Evolutionary conservation across 2,797 vertebrate genomes (phyloP).

Genomic region (Lerista edwardsae): DNA sequence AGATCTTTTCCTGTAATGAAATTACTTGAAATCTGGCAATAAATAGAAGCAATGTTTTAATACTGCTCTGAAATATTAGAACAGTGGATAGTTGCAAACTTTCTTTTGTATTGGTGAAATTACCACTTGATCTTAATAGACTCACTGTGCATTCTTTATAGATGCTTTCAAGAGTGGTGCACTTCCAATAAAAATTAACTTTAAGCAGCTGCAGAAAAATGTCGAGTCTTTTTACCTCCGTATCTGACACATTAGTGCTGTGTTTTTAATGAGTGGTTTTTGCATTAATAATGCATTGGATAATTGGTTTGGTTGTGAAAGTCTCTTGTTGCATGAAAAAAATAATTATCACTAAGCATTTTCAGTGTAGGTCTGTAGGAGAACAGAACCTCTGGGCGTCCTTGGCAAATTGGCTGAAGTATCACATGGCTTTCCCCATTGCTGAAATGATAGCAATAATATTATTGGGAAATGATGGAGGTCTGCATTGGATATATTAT

Average conservation of each 20-base stretch:
- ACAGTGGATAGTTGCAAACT: not conserved
- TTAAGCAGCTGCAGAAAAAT: not conserved
- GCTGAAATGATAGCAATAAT: not conserved
- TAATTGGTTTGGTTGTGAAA: slow-evolving; percentile 40
- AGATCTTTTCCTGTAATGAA: not conserved
- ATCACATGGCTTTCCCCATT: slow-evolving; percentile 4
- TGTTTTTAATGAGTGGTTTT: slow-evolving; percentile 47
- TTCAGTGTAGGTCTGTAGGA: slow-evolving; percentile 25
- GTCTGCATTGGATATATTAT: slow-evolving; percentile 8
- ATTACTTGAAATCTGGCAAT: not conserved
- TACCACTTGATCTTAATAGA: not conserved
- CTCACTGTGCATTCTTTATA: not conserved
- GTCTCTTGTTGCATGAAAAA: slow-evolving; percentile 13
- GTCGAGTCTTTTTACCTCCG: slow-evolving; percentile 21
- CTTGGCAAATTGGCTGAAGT: slow-evolving; percentile 20
- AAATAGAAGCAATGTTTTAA: not conserved
- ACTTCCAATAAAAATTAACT: not conserved
- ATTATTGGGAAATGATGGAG: slow-evolving; percentile 8
- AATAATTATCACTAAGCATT: slow-evolving; percentile 28
- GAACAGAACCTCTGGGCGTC: slow-evolving; percentile 38
- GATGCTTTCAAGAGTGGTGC: not conserved
- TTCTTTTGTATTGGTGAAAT: slow-evolving; percentile 2
- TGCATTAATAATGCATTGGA: slow-evolving; percentile 31
- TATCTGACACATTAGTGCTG: slow-evolving; percentile 26
- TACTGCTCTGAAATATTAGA: not conserved